Evolutionary conservation across 2,888 invertebrate genomes (phyloP).

Genomic region (Nemotelus pantherinus): DNA sequence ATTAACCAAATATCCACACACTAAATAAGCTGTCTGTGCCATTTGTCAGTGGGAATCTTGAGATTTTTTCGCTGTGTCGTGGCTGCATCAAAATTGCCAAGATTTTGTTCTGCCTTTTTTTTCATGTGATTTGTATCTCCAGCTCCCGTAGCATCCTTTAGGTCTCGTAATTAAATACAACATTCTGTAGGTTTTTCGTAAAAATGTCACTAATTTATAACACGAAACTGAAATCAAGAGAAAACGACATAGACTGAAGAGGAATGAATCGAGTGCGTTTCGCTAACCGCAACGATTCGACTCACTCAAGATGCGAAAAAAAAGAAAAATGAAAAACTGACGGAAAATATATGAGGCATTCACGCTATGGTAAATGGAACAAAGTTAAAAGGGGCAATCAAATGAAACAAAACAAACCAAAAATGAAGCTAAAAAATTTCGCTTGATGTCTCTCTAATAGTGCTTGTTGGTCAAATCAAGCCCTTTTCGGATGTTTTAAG

Average conservation of each 20-base stretch:
- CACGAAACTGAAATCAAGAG: conserved; percentile 32
- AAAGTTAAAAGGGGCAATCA: conserved; percentile 31
- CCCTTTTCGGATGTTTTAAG: conserved; percentile 1
- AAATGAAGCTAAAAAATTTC: conserved; percentile 22
- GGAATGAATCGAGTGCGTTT: conserved; percentile 13
- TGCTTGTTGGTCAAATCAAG: conserved; percentile 6
- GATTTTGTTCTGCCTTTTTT: background rate
- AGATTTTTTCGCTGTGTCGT: conserved; percentile 18
- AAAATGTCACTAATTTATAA: conserved; percentile 43
- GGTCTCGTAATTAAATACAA: conserved; percentile 35
- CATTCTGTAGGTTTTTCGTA: conserved; percentile 15
- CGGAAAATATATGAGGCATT: conserved; percentile 46
- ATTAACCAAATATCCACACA: conserved; percentile 56
- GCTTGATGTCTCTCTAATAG: conserved; percentile 43
- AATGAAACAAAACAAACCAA: conserved; percentile 21
- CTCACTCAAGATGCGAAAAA: conserved; percentile 11
- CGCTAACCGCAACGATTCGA: background rate
- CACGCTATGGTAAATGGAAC: conserved; percentile 48
- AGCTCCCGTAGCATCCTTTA: background rate
- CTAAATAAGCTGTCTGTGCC: conserved; percentile 65
- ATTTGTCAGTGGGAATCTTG: conserved; percentile 59
- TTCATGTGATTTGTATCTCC: background rate
- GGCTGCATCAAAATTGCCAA: background rate
- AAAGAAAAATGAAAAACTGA: conserved; percentile 5
- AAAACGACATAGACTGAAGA: background rate